Evolutionary conservation across 2,888 invertebrate genomes (phyloP).

Genomic region (Dryobotodes eremita): DNA sequence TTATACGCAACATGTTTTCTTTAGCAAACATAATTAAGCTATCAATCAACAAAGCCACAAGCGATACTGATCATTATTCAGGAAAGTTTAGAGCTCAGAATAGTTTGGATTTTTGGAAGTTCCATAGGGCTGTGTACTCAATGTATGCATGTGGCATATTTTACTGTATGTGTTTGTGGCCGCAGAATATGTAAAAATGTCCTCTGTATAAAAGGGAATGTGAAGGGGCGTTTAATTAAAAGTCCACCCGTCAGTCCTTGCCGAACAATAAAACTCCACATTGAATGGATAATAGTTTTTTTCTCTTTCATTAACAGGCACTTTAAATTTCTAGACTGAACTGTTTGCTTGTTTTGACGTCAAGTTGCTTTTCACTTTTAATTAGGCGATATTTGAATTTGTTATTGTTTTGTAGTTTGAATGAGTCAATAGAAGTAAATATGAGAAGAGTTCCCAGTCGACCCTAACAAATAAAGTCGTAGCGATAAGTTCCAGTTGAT

Average conservation of each 20-base stretch:
- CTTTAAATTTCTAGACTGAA: constrained; percentile 66
- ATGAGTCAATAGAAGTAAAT: neutral
- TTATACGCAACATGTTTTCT: constrained; percentile 46
- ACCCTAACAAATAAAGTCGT: neutral
- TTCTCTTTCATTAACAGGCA: constrained; percentile 74
- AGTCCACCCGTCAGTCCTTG: constrained; percentile 83
- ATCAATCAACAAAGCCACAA: constrained; percentile 45
- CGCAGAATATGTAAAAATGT: constrained; percentile 79
- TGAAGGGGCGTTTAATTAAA: constrained; percentile 88
- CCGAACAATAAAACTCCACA: constrained; percentile 84
- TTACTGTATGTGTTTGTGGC: constrained; percentile 54
- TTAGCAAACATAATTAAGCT: constrained; percentile 55
- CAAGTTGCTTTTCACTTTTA: constrained; percentile 34
- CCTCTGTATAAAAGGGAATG: constrained; percentile 84
- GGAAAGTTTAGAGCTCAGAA: constrained; percentile 30
- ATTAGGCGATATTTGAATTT: constrained; percentile 16
- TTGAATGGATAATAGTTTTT: constrained; percentile 80
- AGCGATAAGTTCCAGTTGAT: neutral
- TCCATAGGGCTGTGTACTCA: constrained; percentile 29
- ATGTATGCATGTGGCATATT: constrained; percentile 29
- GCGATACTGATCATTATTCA: constrained; percentile 20
- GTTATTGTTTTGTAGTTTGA: constrained; percentile 5
- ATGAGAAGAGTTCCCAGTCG: neutral
- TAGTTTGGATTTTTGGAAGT: constrained; percentile 7
- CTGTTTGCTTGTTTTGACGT: constrained; percentile 52